These are phyloP conservation scores for Drosophila simulans DNA, from an alignment of 1,140 invertebrate species.

Conservation along the genomic window DNA sequence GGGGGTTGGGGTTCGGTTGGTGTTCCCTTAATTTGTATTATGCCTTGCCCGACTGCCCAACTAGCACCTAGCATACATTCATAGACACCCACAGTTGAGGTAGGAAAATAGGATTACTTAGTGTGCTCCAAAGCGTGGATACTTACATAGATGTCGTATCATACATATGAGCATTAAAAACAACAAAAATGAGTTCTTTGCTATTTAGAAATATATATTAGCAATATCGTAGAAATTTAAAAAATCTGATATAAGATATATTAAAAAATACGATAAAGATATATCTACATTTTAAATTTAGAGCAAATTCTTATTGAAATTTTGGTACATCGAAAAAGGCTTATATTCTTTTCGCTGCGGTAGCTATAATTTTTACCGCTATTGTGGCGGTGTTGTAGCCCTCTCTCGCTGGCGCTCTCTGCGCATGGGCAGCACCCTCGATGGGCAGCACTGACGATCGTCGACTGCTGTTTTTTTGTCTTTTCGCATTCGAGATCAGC, in stretches of 20 bases:
- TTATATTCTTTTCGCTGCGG: neutral
- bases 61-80: constrained; percentile 8
- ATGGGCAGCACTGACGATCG: neutral
- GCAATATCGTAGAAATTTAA: too few species aligned
- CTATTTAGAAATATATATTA: too few species aligned
- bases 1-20: neutral
- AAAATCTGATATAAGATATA: too few species aligned
- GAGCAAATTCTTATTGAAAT: neutral
- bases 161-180: too few species aligned
- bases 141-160: too few species aligned
- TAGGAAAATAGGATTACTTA: neutral
- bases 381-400: neutral
- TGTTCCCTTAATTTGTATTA: constrained; percentile 47
- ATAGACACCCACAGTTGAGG: neutral
- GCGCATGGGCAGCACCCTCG: neutral
- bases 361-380: neutral
- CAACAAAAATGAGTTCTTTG: too few species aligned
- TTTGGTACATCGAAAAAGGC: neutral
- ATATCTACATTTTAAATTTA: too few species aligned
- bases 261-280: too few species aligned
- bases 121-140: neutral
- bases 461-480: neutral
- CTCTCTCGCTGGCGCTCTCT: neutral
- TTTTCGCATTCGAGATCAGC: neutral
- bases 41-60: constrained; percentile 28